Percentiles rank a stretch among this genome's conserved stretches.
Conservation (phyloP, 2,888 invertebrate species). For the Agonopterix subpropinquella region DNA sequence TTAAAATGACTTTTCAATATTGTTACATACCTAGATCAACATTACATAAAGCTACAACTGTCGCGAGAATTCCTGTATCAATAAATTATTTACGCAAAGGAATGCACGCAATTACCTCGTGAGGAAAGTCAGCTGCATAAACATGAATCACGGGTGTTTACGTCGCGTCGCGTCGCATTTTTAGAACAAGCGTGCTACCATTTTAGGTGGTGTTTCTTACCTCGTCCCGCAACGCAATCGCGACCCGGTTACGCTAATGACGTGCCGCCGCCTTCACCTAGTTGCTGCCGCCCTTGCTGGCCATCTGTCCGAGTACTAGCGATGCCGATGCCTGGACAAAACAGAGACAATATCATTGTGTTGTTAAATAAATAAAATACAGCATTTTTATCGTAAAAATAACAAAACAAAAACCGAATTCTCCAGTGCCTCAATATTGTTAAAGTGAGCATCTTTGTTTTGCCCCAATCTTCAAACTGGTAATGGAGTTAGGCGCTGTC, state of each 20-base stretch:
- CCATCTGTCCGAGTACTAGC: slow-evolving; percentile 36
- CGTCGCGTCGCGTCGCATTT: slow-evolving; percentile 38
- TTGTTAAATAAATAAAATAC: too few species aligned
- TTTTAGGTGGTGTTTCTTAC: slow-evolving; percentile 48
- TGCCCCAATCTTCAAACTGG: too few species aligned
- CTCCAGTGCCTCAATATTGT: too few species aligned
- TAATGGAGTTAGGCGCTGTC: too few species aligned
- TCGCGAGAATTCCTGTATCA: too few species aligned
- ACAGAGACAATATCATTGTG: not conserved
- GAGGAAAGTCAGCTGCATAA: slow-evolving; percentile 29
- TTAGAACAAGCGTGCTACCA: slow-evolving; percentile 36
- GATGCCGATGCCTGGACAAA: slow-evolving; percentile 34
- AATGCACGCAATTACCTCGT: slow-evolving; percentile 16
- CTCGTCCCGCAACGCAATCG: slow-evolving; percentile 57
- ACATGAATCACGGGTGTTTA: slow-evolving; percentile 38
- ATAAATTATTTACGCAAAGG: slow-evolving; percentile 14
- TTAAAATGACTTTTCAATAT: too few species aligned
- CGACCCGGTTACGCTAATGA: slow-evolving; percentile 42
- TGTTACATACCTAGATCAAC: too few species aligned
- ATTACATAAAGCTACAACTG: too few species aligned
- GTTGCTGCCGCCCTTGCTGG: slow-evolving; percentile 46
- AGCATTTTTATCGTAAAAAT: too few species aligned
- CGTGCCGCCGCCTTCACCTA: slow-evolving; percentile 61
- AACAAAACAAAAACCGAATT: too few species aligned
- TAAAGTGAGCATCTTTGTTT: too few species aligned